Conservation (phyloP, 2,797 vertebrate genomes). For the Myioborus melanocephalus region DNA sequence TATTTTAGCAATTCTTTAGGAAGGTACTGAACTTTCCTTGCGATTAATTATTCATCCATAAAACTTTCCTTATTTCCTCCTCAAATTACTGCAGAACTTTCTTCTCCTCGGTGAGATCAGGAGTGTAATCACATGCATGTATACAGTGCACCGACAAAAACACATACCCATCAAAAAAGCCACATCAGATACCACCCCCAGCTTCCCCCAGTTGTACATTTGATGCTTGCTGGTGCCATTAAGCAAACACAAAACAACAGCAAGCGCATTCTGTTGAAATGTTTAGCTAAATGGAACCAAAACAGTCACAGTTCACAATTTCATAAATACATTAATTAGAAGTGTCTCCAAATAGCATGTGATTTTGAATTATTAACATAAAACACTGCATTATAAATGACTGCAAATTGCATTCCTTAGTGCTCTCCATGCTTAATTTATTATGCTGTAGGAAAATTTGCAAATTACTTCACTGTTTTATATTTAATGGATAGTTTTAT, state of each 20-base stretch:
- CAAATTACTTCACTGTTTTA: constrained; percentile 80
- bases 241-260: constrained; percentile 79
- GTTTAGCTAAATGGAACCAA: constrained; percentile 84
- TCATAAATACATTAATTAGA: constrained; percentile 87
- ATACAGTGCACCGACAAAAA: not conserved
- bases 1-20: constrained; percentile 74
- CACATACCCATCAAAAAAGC: not conserved
- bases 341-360: constrained; percentile 85
- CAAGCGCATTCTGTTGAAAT: constrained; percentile 79
- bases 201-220: constrained; percentile 68
- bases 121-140: not conserved
- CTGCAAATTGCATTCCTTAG: constrained; percentile 83
- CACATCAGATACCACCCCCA: constrained; percentile 30
- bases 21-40: constrained; percentile 72
- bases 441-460: constrained; percentile 81
- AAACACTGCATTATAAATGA: constrained; percentile 86
- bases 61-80: constrained; percentile 65
- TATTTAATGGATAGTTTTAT: constrained; percentile 81
- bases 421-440: constrained; percentile 84
- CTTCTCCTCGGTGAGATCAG: not conserved
- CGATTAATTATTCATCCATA: constrained; percentile 76
- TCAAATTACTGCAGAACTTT: constrained; percentile 41
- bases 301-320: constrained; percentile 85
- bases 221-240: constrained; percentile 70
- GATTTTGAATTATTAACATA: constrained; percentile 88